These are phyloP conservation scores for Fukomys damarensis DNA, from an alignment of 2,113 vertebrate species.

Conservation along the genomic window DNA sequence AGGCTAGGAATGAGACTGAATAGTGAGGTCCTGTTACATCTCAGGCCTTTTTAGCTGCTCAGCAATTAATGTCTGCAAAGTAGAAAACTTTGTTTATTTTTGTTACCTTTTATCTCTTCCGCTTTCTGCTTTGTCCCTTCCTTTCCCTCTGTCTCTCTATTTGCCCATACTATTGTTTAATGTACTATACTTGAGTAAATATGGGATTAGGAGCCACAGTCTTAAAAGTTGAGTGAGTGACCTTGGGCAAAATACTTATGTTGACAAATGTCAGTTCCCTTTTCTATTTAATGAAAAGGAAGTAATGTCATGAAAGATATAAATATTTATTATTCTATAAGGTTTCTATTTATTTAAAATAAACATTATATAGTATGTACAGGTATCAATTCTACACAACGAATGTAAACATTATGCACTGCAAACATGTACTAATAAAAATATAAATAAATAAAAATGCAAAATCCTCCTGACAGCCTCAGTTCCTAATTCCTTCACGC, in stretches of 20 bases:
- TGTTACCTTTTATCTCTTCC: constrained; percentile 27
- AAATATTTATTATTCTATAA: constrained; percentile 69
- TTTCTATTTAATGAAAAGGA: constrained; percentile 53
- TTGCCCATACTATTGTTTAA: constrained; percentile 56
- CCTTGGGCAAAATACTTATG: constrained; percentile 44
- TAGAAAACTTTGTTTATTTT: constrained; percentile 11
- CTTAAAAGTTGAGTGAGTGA: constrained; percentile 43
- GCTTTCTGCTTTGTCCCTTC: constrained; percentile 6
- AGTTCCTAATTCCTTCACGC: neutral
- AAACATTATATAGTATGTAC: constrained; percentile 22
- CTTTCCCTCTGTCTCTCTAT: neutral
- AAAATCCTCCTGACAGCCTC: neutral
- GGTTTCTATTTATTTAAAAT: constrained; percentile 39
- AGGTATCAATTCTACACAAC: neutral
- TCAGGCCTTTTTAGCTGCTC: neutral
- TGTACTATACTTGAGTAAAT: constrained; percentile 55
- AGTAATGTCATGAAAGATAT: constrained; percentile 53
- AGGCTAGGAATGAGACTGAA: neutral
- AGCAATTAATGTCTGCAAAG: neutral
- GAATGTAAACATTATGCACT: neutral
- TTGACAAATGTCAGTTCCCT: constrained; percentile 66
- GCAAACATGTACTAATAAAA: neutral
- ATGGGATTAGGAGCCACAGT: neutral
- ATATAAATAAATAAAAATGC: neutral
- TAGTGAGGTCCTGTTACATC: neutral